Conservation (phyloP, 2,888 invertebrate genomes). For the Mechanitis mazaeus region DNA sequence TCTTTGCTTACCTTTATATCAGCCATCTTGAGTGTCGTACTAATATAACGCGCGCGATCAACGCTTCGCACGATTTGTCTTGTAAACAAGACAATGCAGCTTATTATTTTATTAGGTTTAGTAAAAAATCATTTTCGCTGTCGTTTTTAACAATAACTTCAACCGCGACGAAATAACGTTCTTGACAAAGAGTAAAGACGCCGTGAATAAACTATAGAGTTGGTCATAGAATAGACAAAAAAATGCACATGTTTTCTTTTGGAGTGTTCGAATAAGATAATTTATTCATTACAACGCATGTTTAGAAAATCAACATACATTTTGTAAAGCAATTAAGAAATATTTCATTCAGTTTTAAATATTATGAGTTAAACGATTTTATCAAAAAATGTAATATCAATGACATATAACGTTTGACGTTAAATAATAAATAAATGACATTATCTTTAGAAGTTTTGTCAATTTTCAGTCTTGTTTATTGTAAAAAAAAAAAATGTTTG, state of each 20-base stretch:
- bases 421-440: neutral
- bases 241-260: slow-evolving; percentile 17
- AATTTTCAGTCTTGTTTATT: neutral
- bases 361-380: too few relatives aligned
- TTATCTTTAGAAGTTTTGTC: neutral
- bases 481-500: slow-evolving; percentile 10
- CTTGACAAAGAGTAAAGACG: slow-evolving; percentile 45
- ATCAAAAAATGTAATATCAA: too few relatives aligned
- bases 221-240: slow-evolving; percentile 43
- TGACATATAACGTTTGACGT: too few relatives aligned
- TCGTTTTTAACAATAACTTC: slow-evolving; percentile 39
- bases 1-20: slow-evolving; percentile 69
- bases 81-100: slow-evolving; percentile 44
- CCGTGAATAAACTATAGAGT: slow-evolving; percentile 36
- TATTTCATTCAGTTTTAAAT: too few relatives aligned
- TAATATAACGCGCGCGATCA: slow-evolving; percentile 55
- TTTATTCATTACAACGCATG: neutral
- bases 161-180: slow-evolving; percentile 48
- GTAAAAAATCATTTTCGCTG: slow-evolving; percentile 55
- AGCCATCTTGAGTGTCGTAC: slow-evolving; percentile 66
- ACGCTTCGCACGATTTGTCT: slow-evolving; percentile 54
- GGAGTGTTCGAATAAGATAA: neutral
- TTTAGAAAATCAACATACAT: too few relatives aligned
- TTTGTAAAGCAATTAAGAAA: too few relatives aligned
- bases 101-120: slow-evolving; percentile 42